phyloP scores from a whole-genome alignment of 2,888 invertebrate genomes.

The Diaprepes abbreviatus region DNA sequence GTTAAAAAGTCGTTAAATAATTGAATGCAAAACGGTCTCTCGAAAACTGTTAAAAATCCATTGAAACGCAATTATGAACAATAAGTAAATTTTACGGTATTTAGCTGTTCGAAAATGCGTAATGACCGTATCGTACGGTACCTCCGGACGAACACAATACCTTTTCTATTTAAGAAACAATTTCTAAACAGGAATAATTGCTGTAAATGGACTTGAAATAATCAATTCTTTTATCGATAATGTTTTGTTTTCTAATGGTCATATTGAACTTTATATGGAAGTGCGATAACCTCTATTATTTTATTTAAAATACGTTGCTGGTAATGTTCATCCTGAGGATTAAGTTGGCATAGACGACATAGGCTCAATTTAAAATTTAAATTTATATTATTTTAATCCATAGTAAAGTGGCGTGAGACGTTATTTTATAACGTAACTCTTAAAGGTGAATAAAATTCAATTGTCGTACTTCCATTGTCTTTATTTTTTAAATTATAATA shows the following conservation, averaged over 20 bases:
- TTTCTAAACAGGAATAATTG: constrained; percentile 14
- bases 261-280: constrained; percentile 28
- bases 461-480: too few relatives aligned
- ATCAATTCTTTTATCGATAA: constrained; percentile 32
- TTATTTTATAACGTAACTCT: too few relatives aligned
- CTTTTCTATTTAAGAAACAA: constrained; percentile 19
- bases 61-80: constrained; percentile 29
- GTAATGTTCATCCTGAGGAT: not conserved
- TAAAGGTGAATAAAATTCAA: too few relatives aligned
- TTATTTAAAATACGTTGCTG: constrained; percentile 7
- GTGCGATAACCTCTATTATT: constrained; percentile 26
- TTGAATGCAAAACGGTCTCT: constrained; percentile 8
- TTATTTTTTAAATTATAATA: too few relatives aligned
- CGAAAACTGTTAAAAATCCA: constrained; percentile 23
- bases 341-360: not conserved
- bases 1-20: not conserved
- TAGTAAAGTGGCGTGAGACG: too few relatives aligned
- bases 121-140: constrained; percentile 32
- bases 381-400: too few relatives aligned
- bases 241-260: constrained; percentile 31
- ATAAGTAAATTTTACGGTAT: constrained; percentile 34
- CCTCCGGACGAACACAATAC: constrained; percentile 18
- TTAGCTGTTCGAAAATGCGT: constrained; percentile 33
- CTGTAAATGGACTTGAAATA: constrained; percentile 33
- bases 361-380: too few relatives aligned